Conservation (phyloP, 2,888 invertebrate species). For the Corbicula japonica region DNA sequence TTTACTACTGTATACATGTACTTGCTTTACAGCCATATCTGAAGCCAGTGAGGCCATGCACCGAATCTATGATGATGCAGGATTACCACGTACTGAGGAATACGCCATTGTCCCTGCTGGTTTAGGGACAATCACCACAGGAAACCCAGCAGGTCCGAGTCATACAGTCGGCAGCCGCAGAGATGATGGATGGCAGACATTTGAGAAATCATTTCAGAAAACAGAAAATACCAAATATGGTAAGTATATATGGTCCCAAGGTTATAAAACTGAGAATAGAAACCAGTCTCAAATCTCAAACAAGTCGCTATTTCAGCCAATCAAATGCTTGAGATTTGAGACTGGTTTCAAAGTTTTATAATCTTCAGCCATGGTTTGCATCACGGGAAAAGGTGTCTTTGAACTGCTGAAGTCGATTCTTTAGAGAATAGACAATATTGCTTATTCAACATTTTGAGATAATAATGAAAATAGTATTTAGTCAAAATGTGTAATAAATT, state of each 20-base stretch:
- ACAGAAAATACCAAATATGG: slow-evolving; percentile 2
- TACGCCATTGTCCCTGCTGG: neutral
- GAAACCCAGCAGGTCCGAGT: neutral
- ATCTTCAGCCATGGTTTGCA: too few relatives aligned
- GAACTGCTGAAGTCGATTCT: neutral
- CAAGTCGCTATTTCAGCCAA: too few relatives aligned
- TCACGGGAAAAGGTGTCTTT: too few relatives aligned
- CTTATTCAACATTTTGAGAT: too few relatives aligned
- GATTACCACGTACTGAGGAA: slow-evolving; percentile 31
- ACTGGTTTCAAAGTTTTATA: too few relatives aligned
- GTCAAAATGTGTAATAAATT: too few relatives aligned
- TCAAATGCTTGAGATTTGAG: too few relatives aligned
- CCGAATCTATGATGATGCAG: slow-evolving; percentile 27
- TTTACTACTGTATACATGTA: neutral
- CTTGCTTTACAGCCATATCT: slow-evolving; percentile 9
- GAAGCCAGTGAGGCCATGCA: slow-evolving; percentile 22
- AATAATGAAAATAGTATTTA: too few relatives aligned
- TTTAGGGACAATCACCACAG: neutral
- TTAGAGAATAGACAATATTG: neutral
- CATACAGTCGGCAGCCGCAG: neutral
- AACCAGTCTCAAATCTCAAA: too few relatives aligned
- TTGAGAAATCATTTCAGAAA: neutral
- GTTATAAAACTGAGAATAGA: too few relatives aligned
- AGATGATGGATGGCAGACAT: neutral
- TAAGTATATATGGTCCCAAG: too few relatives aligned